phyloP scores from a whole-genome alignment of 2,113 vertebrate species.

The Donacobius atricapilla region DNA sequence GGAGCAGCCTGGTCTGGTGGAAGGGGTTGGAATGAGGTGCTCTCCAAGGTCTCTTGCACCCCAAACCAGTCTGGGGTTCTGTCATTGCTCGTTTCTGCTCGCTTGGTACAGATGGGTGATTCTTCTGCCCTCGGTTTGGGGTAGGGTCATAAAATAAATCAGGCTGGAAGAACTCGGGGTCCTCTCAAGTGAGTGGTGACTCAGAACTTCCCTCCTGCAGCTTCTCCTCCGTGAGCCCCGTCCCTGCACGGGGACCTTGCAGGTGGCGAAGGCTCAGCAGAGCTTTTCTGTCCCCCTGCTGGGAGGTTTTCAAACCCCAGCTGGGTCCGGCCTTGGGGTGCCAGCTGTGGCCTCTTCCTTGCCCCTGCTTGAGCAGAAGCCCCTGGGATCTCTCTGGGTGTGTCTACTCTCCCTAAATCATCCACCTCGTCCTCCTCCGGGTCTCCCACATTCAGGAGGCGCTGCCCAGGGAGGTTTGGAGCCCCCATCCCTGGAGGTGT shows the following conservation, averaged over 20 bases:
- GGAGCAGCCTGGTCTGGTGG: neutral
- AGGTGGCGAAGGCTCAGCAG: neutral
- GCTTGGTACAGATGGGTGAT: neutral
- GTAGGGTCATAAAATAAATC: neutral
- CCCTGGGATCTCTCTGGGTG: neutral
- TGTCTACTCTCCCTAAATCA: neutral
- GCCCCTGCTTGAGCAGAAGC: neutral
- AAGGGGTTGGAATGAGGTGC: neutral
- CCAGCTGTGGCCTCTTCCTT: neutral
- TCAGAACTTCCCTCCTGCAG: neutral
- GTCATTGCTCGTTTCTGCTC: neutral
- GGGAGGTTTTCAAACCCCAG: neutral
- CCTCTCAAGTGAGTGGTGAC: neutral
- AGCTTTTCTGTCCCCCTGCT: neutral
- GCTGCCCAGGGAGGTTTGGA: neutral
- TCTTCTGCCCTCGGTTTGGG: neutral
- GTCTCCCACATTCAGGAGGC: neutral
- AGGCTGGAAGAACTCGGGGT: fast-evolving
- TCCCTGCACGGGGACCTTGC: neutral
- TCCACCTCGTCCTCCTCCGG: neutral
- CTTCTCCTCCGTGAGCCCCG: neutral
- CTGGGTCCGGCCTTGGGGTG: neutral
- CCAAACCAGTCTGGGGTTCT: neutral
- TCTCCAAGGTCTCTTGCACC: neutral
- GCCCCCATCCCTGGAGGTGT: neutral